Evolutionary conservation across 2,888 invertebrate genomes (phyloP).

Genomic region (Gari tellinella): DNA sequence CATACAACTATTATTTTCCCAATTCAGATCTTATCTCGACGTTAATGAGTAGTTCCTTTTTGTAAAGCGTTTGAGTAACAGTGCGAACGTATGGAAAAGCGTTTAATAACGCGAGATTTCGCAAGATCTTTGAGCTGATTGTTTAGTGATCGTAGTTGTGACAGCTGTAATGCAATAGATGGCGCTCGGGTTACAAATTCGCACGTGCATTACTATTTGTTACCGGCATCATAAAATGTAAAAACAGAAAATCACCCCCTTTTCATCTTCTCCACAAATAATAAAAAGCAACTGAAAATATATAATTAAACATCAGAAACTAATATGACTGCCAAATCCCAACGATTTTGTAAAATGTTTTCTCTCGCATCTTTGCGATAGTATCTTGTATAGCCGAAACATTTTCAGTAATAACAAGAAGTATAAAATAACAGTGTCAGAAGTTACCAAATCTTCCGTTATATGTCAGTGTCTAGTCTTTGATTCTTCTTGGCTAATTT

Average conservation of each 20-base stretch:
- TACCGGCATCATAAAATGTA: background rate
- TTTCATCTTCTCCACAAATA: too few relatives aligned
- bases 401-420: too few relatives aligned
- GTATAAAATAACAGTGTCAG: too few relatives aligned
- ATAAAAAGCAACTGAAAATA: too few relatives aligned
- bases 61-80: background rate
- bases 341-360: too few relatives aligned
- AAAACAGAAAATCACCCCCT: background rate
- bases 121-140: background rate
- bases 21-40: background rate
- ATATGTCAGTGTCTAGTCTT: too few relatives aligned
- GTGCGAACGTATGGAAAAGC: constrained; percentile 1
- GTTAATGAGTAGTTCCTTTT: constrained; percentile 1
- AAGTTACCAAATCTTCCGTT: too few relatives aligned
- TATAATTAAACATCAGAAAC: too few relatives aligned
- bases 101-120: constrained; percentile 3
- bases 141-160: background rate
- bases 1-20: constrained; percentile 1
- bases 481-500: too few relatives aligned
- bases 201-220: constrained; percentile 1
- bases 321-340: too few relatives aligned
- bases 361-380: too few relatives aligned
- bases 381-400: too few relatives aligned
- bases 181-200: background rate
- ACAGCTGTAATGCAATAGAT: constrained; percentile 1